These are phyloP conservation scores for Urocitellus parryii DNA, from an alignment of 2,113 vertebrate species.

Conservation along the genomic window DNA sequence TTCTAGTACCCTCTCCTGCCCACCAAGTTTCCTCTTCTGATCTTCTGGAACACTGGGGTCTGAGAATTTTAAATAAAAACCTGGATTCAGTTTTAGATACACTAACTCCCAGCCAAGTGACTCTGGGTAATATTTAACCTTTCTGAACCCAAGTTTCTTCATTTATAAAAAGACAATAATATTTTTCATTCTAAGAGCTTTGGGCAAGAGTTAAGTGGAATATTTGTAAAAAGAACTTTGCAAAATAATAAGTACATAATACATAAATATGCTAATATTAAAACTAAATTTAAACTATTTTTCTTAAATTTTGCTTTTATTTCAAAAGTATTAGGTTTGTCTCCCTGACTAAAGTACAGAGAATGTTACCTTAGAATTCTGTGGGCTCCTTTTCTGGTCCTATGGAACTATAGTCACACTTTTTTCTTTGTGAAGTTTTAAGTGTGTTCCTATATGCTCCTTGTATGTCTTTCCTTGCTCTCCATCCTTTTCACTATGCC, in stretches of 20 bases:
- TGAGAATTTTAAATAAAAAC: background rate
- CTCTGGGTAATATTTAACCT: background rate
- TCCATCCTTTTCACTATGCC: background rate
- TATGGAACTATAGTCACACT: background rate
- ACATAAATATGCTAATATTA: background rate
- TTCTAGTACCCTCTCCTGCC: background rate
- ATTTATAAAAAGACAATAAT: background rate
- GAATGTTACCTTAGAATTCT: background rate
- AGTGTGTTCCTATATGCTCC: background rate
- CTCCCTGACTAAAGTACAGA: background rate
- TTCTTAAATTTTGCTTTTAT: background rate
- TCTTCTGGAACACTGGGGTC: background rate
- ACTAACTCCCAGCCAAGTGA: background rate
- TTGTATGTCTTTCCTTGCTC: no score
- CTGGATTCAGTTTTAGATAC: background rate
- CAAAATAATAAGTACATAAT: background rate
- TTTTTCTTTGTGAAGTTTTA: background rate
- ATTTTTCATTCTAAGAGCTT: background rate
- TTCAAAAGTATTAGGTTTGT: background rate
- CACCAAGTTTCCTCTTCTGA: background rate
- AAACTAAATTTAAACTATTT: background rate
- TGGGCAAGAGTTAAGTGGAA: background rate
- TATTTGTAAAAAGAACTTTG: conserved; percentile 5
- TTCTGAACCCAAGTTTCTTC: background rate
- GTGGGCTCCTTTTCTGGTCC: background rate